phyloP scores from a whole-genome alignment of 2,797 vertebrate species.

The Sebastes hubbsi region DNA sequence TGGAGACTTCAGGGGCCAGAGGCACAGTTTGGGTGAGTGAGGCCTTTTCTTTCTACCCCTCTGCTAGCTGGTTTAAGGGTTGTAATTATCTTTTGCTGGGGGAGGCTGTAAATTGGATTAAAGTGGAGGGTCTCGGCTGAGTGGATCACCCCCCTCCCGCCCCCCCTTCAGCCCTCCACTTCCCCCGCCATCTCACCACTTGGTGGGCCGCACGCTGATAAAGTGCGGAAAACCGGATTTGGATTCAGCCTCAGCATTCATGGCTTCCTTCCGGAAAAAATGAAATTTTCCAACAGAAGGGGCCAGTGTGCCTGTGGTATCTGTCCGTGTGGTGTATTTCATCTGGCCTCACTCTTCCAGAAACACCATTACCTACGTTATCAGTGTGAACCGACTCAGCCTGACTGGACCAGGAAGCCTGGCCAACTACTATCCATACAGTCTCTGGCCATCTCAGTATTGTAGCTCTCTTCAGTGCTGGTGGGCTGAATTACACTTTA shows the following conservation, averaged over 20 bases:
- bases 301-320: slow-evolving; percentile 90
- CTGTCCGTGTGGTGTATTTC: slow-evolving; percentile 87
- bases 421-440: slow-evolving; percentile 61
- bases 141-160: slow-evolving; percentile 83
- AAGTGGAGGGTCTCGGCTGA: slow-evolving; percentile 94
- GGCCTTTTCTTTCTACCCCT: slow-evolving; percentile 80
- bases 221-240: slow-evolving; percentile 94
- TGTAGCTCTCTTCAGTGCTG: slow-evolving; percentile 26
- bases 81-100: slow-evolving; percentile 95
- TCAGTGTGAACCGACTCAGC: slow-evolving; percentile 84
- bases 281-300: slow-evolving; percentile 93
- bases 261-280: slow-evolving; percentile 94
- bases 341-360: slow-evolving; percentile 94
- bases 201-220: slow-evolving; percentile 94
- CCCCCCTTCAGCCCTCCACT: slow-evolving; percentile 63
- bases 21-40: slow-evolving; percentile 82
- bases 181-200: slow-evolving; percentile 88
- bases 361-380: slow-evolving; percentile 92
- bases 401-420: slow-evolving; percentile 83
- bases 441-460: slow-evolving; percentile 44
- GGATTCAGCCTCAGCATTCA: slow-evolving; percentile 92
- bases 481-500: slow-evolving; percentile 24
- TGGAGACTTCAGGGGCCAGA: slow-evolving; percentile 79
- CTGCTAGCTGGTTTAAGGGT: slow-evolving; percentile 89
- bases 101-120: slow-evolving; percentile 98